Conservation (phyloP, 2,113 vertebrate species). For the Embiotoca jacksoni region DNA sequence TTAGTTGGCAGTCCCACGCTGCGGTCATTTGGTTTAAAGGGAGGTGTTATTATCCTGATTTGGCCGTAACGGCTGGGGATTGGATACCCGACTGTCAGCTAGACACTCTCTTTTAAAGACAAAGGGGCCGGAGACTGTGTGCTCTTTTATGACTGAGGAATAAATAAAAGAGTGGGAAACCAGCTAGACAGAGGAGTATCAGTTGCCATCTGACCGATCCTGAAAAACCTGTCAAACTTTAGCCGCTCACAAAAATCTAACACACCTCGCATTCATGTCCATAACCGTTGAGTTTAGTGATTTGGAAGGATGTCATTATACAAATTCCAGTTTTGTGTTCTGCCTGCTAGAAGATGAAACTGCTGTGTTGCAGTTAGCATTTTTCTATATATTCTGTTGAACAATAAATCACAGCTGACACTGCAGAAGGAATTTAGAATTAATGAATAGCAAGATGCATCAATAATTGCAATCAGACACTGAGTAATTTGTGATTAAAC, state of each 20-base stretch:
- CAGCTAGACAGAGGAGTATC: constrained; percentile 33
- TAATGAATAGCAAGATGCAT: constrained; percentile 39
- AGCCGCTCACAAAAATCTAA: neutral
- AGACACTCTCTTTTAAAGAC: constrained; percentile 78
- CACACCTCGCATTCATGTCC: neutral
- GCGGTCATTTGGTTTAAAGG: constrained; percentile 88
- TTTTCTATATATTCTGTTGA: neutral
- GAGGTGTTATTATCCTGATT: constrained; percentile 89
- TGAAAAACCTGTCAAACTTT: constrained; percentile 10
- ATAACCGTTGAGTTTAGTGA: constrained; percentile 20
- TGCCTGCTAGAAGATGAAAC: constrained; percentile 10
- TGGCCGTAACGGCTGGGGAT: constrained; percentile 83
- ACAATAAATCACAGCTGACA: constrained; percentile 28
- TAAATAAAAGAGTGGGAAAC: constrained; percentile 54
- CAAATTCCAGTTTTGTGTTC: constrained; percentile 11
- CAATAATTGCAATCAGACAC: constrained; percentile 51
- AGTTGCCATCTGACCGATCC: constrained; percentile 30
- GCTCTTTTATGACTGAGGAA: constrained; percentile 69
- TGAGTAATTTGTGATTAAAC: constrained; percentile 43
- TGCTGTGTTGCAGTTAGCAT: neutral
- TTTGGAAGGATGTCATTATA: constrained; percentile 27
- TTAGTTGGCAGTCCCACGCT: constrained; percentile 86
- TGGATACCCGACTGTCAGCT: constrained; percentile 80
- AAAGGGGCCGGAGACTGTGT: constrained; percentile 68
- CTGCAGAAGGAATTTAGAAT: constrained; percentile 36